Conservation (phyloP, 2,113 vertebrate species). For the Zeus faber region DNA sequence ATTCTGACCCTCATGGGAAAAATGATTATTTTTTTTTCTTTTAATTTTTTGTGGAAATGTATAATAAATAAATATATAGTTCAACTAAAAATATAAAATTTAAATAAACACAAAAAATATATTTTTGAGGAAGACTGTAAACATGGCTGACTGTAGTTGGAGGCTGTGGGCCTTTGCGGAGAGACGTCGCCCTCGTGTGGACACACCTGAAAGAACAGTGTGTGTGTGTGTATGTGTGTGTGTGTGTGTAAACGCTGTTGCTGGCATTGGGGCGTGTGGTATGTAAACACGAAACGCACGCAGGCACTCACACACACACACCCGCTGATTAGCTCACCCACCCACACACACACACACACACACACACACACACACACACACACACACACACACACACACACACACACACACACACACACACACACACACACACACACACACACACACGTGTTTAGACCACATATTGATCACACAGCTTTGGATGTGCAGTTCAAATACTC, state of each 20-base stretch:
- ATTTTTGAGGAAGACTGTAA: too few species aligned
- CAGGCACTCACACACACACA: neutral
- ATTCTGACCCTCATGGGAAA: too few species aligned
- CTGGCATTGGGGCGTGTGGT: too few species aligned
- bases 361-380: constrained; percentile 1
- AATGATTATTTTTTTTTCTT: too few species aligned
- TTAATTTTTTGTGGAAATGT: too few species aligned
- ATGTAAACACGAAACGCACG: too few species aligned
- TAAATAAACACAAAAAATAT: too few species aligned
- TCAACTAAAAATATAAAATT: too few species aligned
- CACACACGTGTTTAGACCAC: neutral
- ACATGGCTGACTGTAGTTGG: too few species aligned
- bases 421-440: neutral
- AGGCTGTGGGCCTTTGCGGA: neutral
- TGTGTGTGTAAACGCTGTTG: too few species aligned
- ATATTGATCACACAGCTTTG: neutral
- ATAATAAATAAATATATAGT: too few species aligned
- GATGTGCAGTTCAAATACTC: neutral
- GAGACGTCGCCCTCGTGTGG: constrained; percentile 16
- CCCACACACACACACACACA: neutral
- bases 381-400: constrained; percentile 8
- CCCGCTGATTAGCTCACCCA: neutral
- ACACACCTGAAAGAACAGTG: neutral
- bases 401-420: constrained; percentile 1
- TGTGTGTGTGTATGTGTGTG: too few species aligned